phyloP scores from a whole-genome alignment of 2,113 vertebrate species.

The Lasiurus cinereus region DNA sequence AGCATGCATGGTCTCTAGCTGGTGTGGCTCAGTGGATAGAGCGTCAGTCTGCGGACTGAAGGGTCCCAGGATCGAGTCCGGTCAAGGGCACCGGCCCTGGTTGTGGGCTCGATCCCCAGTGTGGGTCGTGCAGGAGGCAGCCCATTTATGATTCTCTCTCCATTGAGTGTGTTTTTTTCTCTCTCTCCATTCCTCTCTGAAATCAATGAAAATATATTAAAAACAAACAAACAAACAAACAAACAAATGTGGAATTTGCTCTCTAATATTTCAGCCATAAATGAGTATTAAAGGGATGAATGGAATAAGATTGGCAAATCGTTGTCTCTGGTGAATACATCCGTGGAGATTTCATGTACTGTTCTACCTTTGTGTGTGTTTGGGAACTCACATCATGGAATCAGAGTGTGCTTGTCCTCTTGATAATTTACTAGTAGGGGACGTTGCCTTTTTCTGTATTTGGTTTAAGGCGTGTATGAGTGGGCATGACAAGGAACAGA shows the following conservation, averaged over 20 bases:
- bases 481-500: not conserved
- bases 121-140: too few species aligned
- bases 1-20: not conserved
- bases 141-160: too few species aligned
- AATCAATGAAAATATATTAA: too few species aligned
- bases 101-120: too few species aligned
- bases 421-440: not conserved
- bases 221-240: not conserved
- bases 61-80: too few species aligned
- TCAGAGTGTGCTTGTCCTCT: not conserved
- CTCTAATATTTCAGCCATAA: not conserved
- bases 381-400: not conserved
- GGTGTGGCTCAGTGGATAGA: too few species aligned
- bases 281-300: not conserved
- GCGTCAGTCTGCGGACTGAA: too few species aligned
- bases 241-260: not conserved
- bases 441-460: not conserved
- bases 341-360: not conserved
- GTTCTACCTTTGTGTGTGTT: not conserved
- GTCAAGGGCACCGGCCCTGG: too few species aligned
- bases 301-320: not conserved
- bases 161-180: too few species aligned
- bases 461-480: not conserved
- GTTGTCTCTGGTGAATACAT: not conserved
- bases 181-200: too few species aligned